phyloP scores from a whole-genome alignment of 1,140 invertebrate species.

The Ceratitis capitata region DNA sequence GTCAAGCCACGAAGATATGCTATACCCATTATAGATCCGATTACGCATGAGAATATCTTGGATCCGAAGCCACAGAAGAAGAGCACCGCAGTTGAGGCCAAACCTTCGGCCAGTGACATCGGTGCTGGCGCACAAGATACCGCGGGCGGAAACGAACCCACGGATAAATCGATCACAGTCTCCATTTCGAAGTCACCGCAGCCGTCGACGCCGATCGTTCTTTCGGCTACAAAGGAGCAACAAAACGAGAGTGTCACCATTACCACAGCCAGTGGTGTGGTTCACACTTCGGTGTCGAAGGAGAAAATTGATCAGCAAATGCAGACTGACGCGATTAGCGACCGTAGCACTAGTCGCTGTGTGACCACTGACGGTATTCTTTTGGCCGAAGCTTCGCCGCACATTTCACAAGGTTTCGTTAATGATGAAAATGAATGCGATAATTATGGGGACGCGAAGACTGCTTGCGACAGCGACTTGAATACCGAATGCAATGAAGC shows the following conservation, averaged over 20 bases:
- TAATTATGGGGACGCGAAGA: background rate
- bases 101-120: slow-evolving; percentile 40
- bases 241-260: background rate
- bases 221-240: background rate
- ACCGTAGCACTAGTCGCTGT: background rate
- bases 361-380: background rate
- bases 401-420: background rate
- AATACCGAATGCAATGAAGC: background rate
- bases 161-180: slow-evolving; percentile 20
- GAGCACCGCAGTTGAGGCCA: slow-evolving; percentile 40
- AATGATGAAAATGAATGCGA: background rate
- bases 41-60: slow-evolving; percentile 55
- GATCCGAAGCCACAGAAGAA: slow-evolving; percentile 49
- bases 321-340: slow-evolving; percentile 46
- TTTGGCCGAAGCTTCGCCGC: background rate
- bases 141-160: background rate
- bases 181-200: background rate
- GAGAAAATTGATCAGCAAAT: slow-evolving; percentile 53
- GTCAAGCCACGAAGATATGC: slow-evolving; percentile 51
- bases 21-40: slow-evolving; percentile 61
- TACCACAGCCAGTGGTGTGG: slow-evolving; percentile 35
- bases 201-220: background rate
- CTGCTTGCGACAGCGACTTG: background rate
- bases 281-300: slow-evolving; percentile 40
- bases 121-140: background rate